Percentiles rank a stretch among this genome's conserved stretches.
phyloP scores from a whole-genome alignment of 2,888 invertebrate genomes.

The Ochlodes sylvanus region DNA sequence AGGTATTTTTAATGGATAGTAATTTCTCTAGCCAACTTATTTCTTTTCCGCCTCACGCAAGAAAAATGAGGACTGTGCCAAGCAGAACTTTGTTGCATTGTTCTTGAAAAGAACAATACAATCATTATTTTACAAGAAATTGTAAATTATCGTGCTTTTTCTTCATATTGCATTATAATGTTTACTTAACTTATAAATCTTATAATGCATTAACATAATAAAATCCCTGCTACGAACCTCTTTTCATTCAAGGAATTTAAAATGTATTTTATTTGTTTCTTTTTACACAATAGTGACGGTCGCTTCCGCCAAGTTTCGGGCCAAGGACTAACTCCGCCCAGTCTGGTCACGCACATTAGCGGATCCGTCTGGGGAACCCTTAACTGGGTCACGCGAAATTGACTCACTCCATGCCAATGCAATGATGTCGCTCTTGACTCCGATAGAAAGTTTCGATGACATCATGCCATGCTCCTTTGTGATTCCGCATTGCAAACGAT shows the following conservation, averaged over 20 bases:
- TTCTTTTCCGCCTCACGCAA: too few species aligned
- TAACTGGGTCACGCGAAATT: conserved; percentile 56
- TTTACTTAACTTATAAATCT: too few species aligned
- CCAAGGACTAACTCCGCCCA: conserved; percentile 63
- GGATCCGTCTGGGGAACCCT: conserved; percentile 51
- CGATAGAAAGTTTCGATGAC: conserved; percentile 35
- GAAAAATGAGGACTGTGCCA: too few species aligned
- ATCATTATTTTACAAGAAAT: too few species aligned
- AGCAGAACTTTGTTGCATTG: too few species aligned
- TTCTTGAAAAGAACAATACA: too few species aligned
- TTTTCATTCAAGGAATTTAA: not conserved
- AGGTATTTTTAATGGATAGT: too few species aligned
- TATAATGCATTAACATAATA: not conserved
- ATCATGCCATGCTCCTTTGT: conserved; percentile 30
- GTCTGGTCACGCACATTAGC: conserved; percentile 58
- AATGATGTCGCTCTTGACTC: conserved; percentile 31
- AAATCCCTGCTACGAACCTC: not conserved
- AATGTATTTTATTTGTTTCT: not conserved
- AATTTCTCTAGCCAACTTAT: too few species aligned
- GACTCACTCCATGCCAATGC: conserved; percentile 31
- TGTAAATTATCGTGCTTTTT: too few species aligned
- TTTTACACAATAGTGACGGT: conserved; percentile 1
- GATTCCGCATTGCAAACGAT: conserved; percentile 11
- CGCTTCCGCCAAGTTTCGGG: conserved; percentile 49
- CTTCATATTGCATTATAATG: too few species aligned